Conservation (phyloP, 1,140 invertebrate species). For the Platorchestia sp. region DNA sequence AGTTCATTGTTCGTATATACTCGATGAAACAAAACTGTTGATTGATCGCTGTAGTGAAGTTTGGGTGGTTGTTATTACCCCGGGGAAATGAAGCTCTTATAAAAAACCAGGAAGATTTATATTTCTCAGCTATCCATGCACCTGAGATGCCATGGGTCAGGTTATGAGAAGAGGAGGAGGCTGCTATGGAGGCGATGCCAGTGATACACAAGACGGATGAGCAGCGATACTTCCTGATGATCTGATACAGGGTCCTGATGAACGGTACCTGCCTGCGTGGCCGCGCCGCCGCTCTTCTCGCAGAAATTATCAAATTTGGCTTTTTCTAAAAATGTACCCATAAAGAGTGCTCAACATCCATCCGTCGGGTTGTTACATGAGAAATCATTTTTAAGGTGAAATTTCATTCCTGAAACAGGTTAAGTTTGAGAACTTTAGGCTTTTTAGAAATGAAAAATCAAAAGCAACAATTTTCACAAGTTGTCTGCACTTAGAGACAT, state of each 20-base stretch:
- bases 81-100: background rate
- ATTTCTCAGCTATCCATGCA: background rate
- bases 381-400: no score
- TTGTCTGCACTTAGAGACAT: no score
- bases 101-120: background rate
- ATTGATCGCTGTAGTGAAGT: background rate
- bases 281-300: no score
- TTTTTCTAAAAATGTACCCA: no score
- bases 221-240: conserved; percentile 1
- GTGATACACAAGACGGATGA: conserved; percentile 17
- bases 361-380: no score
- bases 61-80: background rate
- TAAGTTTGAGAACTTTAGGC: no score
- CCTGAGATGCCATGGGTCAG: background rate
- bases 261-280: background rate
- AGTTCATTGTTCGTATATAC: background rate
- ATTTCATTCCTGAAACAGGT: no score
- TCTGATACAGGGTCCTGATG: background rate
- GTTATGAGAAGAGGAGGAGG: background rate
- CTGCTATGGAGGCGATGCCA: background rate
- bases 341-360: no score
- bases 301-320: no score
- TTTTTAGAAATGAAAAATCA: no score
- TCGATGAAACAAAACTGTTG: background rate
- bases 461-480: no score